phyloP scores from a whole-genome alignment of 2,113 vertebrate species.

The Reinhardtius hippoglossoides region DNA sequence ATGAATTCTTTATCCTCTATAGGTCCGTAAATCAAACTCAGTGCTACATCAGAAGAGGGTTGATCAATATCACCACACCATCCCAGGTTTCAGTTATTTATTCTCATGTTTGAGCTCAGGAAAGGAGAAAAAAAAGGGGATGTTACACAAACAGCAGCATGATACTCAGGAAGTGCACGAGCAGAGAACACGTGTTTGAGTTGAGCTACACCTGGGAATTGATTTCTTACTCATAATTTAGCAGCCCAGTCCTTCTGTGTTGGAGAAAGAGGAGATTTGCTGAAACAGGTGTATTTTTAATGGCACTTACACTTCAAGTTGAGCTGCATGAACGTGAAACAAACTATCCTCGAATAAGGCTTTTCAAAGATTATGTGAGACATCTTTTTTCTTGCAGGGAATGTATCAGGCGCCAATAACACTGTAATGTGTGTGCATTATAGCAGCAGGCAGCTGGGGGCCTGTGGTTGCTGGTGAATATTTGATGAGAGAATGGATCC shows the following conservation, averaged over 20 bases:
- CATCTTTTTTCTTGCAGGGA: constrained; percentile 30
- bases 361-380: constrained; percentile 33
- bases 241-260: not conserved
- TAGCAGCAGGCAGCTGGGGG: constrained; percentile 78
- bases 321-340: constrained; percentile 28
- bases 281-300: not conserved
- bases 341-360: constrained; percentile 16
- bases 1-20: not conserved
- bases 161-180: not conserved
- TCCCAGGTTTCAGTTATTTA: not conserved
- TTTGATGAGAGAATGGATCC: constrained; percentile 85
- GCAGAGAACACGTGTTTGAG: not conserved
- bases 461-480: constrained; percentile 81
- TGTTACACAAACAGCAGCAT: constrained; percentile 2
- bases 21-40: not conserved
- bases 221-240: constrained; percentile 1
- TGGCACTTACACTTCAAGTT: constrained; percentile 3
- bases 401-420: constrained; percentile 42
- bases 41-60: too few species aligned
- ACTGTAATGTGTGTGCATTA: constrained; percentile 58
- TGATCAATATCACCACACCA: too few species aligned
- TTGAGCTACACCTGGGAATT: not conserved
- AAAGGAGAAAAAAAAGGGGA: not conserved
- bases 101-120: not conserved
- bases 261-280: not conserved